Evolutionary conservation across 2,113 vertebrate species (phyloP), one percentile per base, ranked within the genome.

Genomic region (Bungarus multicinctus): DNA sequence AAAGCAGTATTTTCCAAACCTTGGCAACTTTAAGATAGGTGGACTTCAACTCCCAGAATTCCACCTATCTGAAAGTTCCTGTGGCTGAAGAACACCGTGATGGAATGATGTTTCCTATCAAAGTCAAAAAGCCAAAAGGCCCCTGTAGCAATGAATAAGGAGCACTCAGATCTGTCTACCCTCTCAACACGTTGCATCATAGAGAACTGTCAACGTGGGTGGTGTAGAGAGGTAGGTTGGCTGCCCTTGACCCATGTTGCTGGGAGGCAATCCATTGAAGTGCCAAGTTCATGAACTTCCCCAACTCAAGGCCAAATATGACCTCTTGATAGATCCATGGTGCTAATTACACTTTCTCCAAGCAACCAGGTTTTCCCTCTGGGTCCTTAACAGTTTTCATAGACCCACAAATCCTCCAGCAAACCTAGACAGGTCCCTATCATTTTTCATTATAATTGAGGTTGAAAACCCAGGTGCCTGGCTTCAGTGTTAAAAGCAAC

Each of bases 311-410:
- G 60, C 89, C 94, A 64, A 0, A 92, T 93, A 94, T 94, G 96
- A 94, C 95, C 91, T 96, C 95, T 96, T 94, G 93, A 95, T 95
- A 96, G 97, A 95, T 94, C 91, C 95, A 94, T 55, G 93, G 94
- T 95, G 95, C 92, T 97, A 97, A 97, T 97, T 96, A 97, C 95
- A 94, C 93, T 91, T 97, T 97, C 95, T 90, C 90, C 95, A 95
- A 96, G 96, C 96, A 96, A 90, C 96, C 93, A 95, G 55, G 88
- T 97, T 94, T 96, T 95, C 96, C 95, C 95, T 97, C 96, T 95
- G 94, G 95, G 96, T 96, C 91, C 95, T 95, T 96, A 93, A 94
- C 95, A 96, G 96, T 96, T 97, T 96, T 95, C 93, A 53, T 50
- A 93, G 94, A 88, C 60, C 91, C 0, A 0, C 92, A 94, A 96